Base-by-base conservation (phyloP, 1,140 invertebrate species). In the Lasioglossum baleicum region DNA sequence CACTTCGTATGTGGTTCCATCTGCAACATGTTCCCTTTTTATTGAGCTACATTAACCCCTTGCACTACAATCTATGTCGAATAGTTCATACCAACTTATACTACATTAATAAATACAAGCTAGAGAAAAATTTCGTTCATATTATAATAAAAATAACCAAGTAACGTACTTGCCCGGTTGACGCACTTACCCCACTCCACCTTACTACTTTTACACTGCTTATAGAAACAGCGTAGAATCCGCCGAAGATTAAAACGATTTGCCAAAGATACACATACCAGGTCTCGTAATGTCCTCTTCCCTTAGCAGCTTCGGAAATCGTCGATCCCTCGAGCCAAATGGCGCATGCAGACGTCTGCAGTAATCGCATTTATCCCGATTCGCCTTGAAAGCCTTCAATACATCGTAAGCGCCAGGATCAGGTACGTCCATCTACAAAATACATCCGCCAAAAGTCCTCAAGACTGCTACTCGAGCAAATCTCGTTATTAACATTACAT, bases 341-440 rank as follows among this genome's bases (percentile, higher is more conserved):
- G 80, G 58, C 17, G 79, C 74, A 65, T 67, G 61, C 60, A 61
- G 58, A 26, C 61, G 65, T 17, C 82, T 73, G 42, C 70, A 68
- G 20, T 73, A 80, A 17, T 87, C 75, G 53, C 86, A 87, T 82
- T 70, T 70, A 77, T 87, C 82, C 79, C 83, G 80, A 78, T 75
- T 82, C 35, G 76, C 63, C 61, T 87, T 87, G 83, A 87, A 87
- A 44, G 86, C 76, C 65, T 61, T 75, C 51, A 78, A 75, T 65
- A 40, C 77, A 48, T 87, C 85, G 82, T 87, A 87, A 80, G 83
- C 65, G 60, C 82, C 80, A 7, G 85, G 71, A 81, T 79, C 80
- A 11, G 83, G 85, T 8, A 65, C 63, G 40, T 81, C 79, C 40
- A 0, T 68, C 83, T 87, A 48, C 53, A 44, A 80, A 26, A 83